Conservation (phyloP, 2,888 invertebrate species). For the Drosophila demipolita region DNA sequence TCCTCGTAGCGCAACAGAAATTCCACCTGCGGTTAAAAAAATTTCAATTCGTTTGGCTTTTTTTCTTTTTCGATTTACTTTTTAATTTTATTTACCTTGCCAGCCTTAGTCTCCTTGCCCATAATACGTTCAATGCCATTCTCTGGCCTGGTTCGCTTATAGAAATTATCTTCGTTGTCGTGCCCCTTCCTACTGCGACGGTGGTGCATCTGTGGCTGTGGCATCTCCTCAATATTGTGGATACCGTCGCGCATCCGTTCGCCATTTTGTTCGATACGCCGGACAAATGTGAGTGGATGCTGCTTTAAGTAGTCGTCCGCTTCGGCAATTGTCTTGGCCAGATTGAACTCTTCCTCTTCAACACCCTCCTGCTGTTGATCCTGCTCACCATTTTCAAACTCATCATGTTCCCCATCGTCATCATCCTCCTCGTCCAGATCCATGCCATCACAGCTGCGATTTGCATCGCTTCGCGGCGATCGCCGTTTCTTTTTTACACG, state of each 20-base stretch:
- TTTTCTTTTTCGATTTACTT: no score
- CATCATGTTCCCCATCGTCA: conserved; percentile 21
- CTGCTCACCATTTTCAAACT: conserved; percentile 21
- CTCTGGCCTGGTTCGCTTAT: conserved; percentile 72
- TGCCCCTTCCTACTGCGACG: conserved; percentile 9
- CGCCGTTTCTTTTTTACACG: conserved; percentile 71
- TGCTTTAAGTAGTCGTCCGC: conserved; percentile 76
- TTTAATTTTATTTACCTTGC: conserved; percentile 61
- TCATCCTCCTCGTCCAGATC: conserved; percentile 58
- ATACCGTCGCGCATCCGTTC: conserved; percentile 58
- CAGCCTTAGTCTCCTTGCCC: conserved; percentile 78
- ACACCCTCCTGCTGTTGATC: conserved; percentile 55
- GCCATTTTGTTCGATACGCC: conserved; percentile 64
- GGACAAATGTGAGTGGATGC: conserved; percentile 79
- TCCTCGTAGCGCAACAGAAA: conserved; percentile 78
- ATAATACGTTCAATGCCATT: conserved; percentile 79
- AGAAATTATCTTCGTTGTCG: conserved; percentile 65
- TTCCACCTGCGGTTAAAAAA: conserved; percentile 65
- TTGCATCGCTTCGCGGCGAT: conserved; percentile 16
- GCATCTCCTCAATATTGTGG: conserved; percentile 62
- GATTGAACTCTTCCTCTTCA: conserved; percentile 71
- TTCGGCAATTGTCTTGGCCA: conserved; percentile 74
- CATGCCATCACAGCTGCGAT: conserved; percentile 63
- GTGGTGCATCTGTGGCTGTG: conserved; percentile 34
- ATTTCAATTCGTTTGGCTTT: neutral